Percentiles rank a stretch among this genome's conserved stretches.
These are phyloP conservation scores for Caenorhabditis sp. DNA, from an alignment of 2,888 invertebrate species.

Conservation along the genomic window DNA sequence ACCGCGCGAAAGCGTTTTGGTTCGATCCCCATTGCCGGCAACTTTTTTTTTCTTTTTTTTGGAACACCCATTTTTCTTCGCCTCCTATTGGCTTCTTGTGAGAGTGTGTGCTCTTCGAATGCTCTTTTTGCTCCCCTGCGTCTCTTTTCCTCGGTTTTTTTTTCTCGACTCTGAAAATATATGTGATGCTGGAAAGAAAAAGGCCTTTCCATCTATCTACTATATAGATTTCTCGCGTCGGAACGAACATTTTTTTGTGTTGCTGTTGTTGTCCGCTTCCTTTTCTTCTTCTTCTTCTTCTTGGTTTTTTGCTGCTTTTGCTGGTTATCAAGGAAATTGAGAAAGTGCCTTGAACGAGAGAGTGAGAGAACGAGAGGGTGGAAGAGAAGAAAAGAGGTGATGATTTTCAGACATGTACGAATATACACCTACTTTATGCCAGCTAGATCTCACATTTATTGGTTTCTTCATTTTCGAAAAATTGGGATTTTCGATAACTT, in stretches of 20 bases:
- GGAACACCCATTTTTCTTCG: no score
- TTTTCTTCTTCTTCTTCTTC: neutral
- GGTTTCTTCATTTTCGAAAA: no score
- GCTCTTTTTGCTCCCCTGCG: no score
- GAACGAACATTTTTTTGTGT: no score
- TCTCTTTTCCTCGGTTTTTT: neutral
- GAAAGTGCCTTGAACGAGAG: neutral
- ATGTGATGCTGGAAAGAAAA: neutral
- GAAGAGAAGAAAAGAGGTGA: no score
- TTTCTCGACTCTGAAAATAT: neutral
- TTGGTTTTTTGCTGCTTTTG: neutral
- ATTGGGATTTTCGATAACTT: no score
- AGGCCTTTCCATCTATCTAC: neutral
- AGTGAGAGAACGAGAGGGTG: neutral
- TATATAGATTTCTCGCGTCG: neutral
- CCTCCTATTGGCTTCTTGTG: no score
- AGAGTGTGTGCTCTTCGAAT: no score
- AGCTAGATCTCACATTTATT: no score
- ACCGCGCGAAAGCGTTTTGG: conserved; percentile 86
- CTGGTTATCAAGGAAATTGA: neutral
- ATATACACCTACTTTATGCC: no score
- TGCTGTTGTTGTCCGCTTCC: no score
- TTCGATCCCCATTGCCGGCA: conserved; percentile 81
- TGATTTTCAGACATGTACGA: no score
- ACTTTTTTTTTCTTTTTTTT: conserved; percentile 22